Base-by-base conservation (phyloP, 2,797 vertebrate genomes). In the Hoplostethus atlanticus region DNA sequence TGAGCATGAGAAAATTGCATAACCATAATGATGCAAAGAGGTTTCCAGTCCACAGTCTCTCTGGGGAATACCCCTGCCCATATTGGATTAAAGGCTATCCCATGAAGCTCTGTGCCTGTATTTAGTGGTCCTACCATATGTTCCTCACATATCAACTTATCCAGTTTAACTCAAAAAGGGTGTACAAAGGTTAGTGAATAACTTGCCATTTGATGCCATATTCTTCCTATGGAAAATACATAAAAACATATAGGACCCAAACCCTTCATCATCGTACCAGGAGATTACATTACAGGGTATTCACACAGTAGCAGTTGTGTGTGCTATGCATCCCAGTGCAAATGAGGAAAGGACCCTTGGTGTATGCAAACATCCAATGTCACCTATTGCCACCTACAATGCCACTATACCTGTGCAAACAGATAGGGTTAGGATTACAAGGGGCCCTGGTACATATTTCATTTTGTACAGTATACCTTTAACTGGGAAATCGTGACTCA, bases 231-330 rank as follows among this genome's bases (percentile, higher is more conserved):
- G 28, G 28, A 28, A 28, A 28, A 2, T 28, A 28, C 28, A 28
- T 28, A 3, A 28, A 28, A 91, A 89, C 63, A 88, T 87, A 80
- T 74, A 78, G 87, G 83, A 79, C 89, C 84, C 86, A 86, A 86
- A 91, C 87, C 90, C 76, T 86, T 87, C 83, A 89, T 91, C 77
- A 52, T 85, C 76, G 87, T 84, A 88, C 92, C 79, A 58, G 57
- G 21, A 68, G 83, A 91, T 94, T 90, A 92, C 90, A 87, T 93
- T 93, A 93, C 85, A 86, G 79, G 91, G 91, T 90, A 94, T 87
- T 94, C 91, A 90, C 69, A 17, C 71, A 82, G 87, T 77, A 86
- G 81, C 89, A 90, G 79, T 87, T 87, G 89, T 76, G 81, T 55
- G 52, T 65, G 84, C 56, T 73, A 1, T 86, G 68, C 77, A 83